Evolutionary conservation across 2,797 vertebrate species (phyloP).

Genomic region (Somateria mollissima): DNA sequence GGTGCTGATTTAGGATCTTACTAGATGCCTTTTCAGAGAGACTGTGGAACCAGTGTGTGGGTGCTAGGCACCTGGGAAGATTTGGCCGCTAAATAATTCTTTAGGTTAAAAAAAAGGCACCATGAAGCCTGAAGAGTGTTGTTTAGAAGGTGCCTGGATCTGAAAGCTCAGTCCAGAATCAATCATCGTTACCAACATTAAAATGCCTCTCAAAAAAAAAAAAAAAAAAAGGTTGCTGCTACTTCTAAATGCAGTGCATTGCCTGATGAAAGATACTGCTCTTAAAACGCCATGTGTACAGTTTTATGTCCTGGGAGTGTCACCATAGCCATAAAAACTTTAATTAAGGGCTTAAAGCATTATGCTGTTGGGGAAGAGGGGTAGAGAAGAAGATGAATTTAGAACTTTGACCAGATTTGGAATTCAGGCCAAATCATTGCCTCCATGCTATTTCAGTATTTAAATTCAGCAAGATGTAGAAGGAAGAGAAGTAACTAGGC

Average conservation of each 20-base stretch:
- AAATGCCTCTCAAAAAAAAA: neutral
- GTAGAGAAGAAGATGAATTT: neutral
- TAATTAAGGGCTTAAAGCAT: neutral
- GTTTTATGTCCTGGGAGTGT: neutral
- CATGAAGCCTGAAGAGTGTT: neutral
- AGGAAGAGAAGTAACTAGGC: neutral
- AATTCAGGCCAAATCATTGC: neutral
- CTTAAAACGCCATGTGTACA: neutral
- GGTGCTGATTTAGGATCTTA: slow-evolving; percentile 22
- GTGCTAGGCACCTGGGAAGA: neutral
- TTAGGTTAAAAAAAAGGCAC: neutral
- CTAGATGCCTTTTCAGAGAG: neutral
- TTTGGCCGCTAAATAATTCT: neutral
- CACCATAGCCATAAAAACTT: neutral
- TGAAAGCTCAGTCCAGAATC: slow-evolving; percentile 2
- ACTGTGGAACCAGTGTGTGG: neutral
- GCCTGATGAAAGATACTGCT: neutral
- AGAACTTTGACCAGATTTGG: neutral
- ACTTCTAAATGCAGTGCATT: neutral
- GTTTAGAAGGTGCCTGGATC: neutral
- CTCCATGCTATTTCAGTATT: neutral
- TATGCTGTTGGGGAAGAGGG: neutral
- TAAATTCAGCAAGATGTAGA: neutral
- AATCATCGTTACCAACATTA: neutral
- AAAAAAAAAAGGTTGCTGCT: neutral